Conservation (phyloP, 1,140 invertebrate species). For the Vanessa tameamea region DNA sequence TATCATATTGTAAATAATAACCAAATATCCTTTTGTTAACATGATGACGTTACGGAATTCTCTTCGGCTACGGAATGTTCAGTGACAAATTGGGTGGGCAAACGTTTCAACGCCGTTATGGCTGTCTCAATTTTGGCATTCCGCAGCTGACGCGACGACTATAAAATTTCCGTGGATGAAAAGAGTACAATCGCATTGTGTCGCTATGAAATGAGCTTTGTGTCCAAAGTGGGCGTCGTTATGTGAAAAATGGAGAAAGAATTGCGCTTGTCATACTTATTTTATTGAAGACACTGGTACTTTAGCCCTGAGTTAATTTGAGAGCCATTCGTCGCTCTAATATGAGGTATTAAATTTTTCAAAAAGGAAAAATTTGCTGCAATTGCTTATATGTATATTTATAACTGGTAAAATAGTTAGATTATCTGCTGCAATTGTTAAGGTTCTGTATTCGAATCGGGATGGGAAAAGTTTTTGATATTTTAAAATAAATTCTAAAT, state of each 20-base stretch:
- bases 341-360: background rate
- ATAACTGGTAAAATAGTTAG: too few relatives aligned
- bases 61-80: slow-evolving; percentile 15
- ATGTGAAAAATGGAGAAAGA: slow-evolving; percentile 76
- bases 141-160: slow-evolving; percentile 64
- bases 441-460: too few relatives aligned
- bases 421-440: too few relatives aligned
- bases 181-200: slow-evolving; percentile 78
- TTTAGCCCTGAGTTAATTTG: background rate
- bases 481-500: too few relatives aligned
- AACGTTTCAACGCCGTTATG: slow-evolving; percentile 47
- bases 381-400: too few relatives aligned
- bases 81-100: slow-evolving; percentile 42
- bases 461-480: too few relatives aligned
- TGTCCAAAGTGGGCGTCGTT: slow-evolving; percentile 66
- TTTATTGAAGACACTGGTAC: slow-evolving; percentile 42
- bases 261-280: slow-evolving; percentile 70
- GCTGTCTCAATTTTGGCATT: slow-evolving; percentile 72
- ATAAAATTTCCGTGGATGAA: slow-evolving; percentile 74
- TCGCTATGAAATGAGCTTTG: slow-evolving; percentile 72
- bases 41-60: slow-evolving; percentile 24
- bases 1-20: slow-evolving; percentile 35
- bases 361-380: background rate
- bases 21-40: background rate
- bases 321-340: background rate